These are phyloP conservation scores for Fratercula arctica DNA, from an alignment of 2,797 vertebrate genomes.

Conservation along the genomic window DNA sequence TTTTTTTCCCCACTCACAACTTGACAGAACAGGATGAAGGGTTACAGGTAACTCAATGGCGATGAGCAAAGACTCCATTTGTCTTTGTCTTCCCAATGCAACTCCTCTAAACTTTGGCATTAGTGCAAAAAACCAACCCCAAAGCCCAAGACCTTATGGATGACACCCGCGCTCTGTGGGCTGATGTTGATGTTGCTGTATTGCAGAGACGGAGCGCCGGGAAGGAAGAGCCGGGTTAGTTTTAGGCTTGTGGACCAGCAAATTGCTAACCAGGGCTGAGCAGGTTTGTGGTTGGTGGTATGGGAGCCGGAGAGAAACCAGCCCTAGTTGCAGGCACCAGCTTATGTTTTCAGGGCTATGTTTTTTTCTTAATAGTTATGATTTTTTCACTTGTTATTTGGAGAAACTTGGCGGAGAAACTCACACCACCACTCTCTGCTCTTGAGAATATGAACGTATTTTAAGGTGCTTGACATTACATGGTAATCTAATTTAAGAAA, in stretches of 20 bases:
- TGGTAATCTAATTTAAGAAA: not conserved
- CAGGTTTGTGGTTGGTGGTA: not conserved
- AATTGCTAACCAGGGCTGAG: not conserved
- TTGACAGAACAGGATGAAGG: not conserved
- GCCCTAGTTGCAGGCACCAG: not conserved
- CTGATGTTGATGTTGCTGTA: not conserved
- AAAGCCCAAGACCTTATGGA: no score
- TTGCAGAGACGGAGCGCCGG: not conserved
- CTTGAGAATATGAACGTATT: not conserved
- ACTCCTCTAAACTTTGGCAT: not conserved
- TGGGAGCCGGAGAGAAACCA: not conserved
- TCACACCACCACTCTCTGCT: not conserved
- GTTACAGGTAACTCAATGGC: fast-evolving
- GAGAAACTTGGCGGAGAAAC: not conserved
- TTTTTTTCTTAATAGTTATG: not conserved
- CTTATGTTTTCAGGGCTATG: not conserved
- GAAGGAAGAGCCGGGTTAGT: not conserved
- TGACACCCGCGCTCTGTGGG: fast-evolving
- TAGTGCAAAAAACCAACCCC: not conserved
- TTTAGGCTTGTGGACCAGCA: not conserved
- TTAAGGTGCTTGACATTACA: not conserved
- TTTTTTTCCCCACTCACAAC: fast-evolving
- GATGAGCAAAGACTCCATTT: not conserved
- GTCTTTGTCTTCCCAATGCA: not conserved
- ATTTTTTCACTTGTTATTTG: not conserved